These are phyloP conservation scores for Parambassis ranga DNA, from an alignment of 2,797 vertebrate genomes.

Conservation along the genomic window DNA sequence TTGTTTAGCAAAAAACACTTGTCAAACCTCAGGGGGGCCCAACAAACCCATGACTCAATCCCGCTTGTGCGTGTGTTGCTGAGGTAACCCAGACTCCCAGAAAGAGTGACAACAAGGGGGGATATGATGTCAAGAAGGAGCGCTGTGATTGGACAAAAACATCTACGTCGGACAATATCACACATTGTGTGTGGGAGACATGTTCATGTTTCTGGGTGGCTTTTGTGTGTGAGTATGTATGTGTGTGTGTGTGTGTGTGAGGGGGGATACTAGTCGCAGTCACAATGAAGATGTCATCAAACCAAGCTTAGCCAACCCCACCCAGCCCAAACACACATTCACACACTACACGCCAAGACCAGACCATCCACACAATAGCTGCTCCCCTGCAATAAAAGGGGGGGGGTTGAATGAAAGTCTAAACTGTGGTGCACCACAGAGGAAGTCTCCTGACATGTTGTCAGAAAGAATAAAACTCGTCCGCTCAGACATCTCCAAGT, in stretches of 20 bases:
- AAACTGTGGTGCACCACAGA: conserved; percentile 24
- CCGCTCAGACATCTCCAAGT: background rate
- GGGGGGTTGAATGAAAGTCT: conserved; percentile 28
- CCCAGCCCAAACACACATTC: conserved; percentile 24
- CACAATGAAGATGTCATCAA: conserved; percentile 67
- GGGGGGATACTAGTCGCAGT: conserved; percentile 18
- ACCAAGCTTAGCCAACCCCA: conserved; percentile 18
- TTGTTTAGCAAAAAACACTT: conserved; percentile 38
- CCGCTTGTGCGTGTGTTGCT: conserved; percentile 38
- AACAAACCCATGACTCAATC: conserved; percentile 53
- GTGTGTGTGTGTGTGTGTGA: background rate
- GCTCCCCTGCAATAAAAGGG: conserved; percentile 17
- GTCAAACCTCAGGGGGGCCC: conserved; percentile 62
- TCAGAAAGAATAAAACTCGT: conserved; percentile 18
- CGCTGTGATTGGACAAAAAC: conserved; percentile 21
- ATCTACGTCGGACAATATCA: conserved; percentile 33
- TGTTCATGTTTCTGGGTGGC: too few relatives aligned
- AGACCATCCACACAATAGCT: conserved; percentile 41
- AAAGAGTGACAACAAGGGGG: conserved; percentile 46
- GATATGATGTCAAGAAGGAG: conserved; percentile 60
- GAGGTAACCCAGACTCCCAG: conserved; percentile 60
- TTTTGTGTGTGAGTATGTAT: background rate
- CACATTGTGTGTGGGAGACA: background rate
- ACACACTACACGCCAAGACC: conserved; percentile 5
- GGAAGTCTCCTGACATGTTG: conserved; percentile 29